These are phyloP conservation scores for Coturnix japonica DNA, from an alignment of 2,113 vertebrate species.

Conservation along the genomic window DNA sequence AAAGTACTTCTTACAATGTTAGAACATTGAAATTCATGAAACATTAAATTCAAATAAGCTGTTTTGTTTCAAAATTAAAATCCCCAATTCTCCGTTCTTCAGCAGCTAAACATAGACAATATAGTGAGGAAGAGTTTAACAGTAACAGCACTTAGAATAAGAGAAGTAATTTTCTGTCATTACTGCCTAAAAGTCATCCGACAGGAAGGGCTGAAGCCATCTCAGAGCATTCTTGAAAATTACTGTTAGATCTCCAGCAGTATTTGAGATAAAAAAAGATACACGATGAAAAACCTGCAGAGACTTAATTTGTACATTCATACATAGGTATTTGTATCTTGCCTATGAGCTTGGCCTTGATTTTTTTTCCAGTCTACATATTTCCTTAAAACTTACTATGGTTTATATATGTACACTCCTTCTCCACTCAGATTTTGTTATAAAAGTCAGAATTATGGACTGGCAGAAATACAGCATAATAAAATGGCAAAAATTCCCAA, in stretches of 20 bases:
- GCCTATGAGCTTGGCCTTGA: background rate
- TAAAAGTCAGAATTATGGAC: background rate
- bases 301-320: background rate
- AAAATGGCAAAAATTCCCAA: background rate
- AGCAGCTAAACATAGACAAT: background rate
- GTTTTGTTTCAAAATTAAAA: background rate
- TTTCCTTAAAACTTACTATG: background rate
- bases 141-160: background rate
- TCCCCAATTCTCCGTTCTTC: background rate
- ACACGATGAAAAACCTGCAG: background rate
- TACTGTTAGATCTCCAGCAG: background rate
- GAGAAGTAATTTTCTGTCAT: background rate
- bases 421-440: background rate
- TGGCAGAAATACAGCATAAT: background rate
- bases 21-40: background rate
- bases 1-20: background rate
- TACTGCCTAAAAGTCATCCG: background rate
- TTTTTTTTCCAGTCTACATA: background rate
- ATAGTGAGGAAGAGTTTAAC: background rate
- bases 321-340: background rate
- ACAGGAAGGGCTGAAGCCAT: background rate
- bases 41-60: background rate
- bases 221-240: background rate
- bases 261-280: constrained; percentile 14
- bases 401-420: background rate